Conservation (phyloP, 2,797 vertebrate species). For the Peromyscus nudipes region DNA sequence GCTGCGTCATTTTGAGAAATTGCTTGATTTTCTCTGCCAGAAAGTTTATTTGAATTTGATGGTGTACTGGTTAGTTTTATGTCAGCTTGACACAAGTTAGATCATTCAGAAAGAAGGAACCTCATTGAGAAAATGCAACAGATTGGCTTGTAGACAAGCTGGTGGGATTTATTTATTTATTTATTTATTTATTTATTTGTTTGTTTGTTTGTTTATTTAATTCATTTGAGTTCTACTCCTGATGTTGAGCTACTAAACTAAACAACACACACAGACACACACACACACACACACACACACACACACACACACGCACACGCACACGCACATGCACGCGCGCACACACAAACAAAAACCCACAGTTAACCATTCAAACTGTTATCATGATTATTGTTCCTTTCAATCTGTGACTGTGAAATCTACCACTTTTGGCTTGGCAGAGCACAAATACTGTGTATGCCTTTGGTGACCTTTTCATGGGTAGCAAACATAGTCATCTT, state of each 20-base stretch:
- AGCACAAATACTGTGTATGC: background rate
- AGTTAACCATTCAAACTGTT: background rate
- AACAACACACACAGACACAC: background rate
- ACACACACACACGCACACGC: background rate
- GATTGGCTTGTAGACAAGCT: background rate
- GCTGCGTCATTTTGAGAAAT: background rate
- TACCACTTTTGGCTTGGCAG: background rate
- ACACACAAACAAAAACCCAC: background rate
- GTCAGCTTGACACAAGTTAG: background rate
- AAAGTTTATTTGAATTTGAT: conserved; percentile 32
- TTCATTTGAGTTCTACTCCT: background rate
- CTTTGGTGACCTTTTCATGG: background rate
- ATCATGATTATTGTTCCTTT: background rate
- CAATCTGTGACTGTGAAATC: background rate
- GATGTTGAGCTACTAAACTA: conserved; percentile 45
- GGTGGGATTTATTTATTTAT: background rate
- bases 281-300: no score
- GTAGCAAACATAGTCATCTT: background rate
- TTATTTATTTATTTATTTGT: no score
- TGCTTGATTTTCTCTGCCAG: background rate
- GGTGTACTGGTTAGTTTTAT: background rate
- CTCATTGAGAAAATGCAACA: background rate
- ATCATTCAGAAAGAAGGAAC: background rate
- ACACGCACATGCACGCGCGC: background rate
- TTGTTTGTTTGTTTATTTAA: no score